Evolutionary conservation across 2,113 vertebrate genomes (phyloP), one percentile per base, ranked within the genome.

Genomic region (Elephantulus edwardii): DNA sequence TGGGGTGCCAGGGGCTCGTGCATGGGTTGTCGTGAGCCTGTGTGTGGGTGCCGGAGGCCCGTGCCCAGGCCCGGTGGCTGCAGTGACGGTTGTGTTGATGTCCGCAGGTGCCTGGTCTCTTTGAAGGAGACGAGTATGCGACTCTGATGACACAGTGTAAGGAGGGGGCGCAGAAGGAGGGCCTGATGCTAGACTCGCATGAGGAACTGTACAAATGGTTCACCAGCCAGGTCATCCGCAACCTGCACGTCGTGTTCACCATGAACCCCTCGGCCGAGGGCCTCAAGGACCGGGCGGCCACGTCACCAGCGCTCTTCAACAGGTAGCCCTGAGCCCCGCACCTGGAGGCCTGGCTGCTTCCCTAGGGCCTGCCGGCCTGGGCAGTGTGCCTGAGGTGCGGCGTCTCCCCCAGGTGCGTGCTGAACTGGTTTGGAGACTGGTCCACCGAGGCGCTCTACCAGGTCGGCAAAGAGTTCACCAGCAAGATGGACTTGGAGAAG

Each of bases 401-500:
- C 6, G 0, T 90, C 74, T 76, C 72, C 66, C 75, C 83, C 95
- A 99, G 99, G 93, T 99, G 99, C 96, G 99, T 99, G 94, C 93
- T 99, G 97, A 99, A 99, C 95, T 99, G 99, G 99, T 99, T 99
- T 97, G 99, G 99, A 78, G 99, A 99, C 96, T 99, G 99, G 99
- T 99, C 99, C 89, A 99, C 99, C 4, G 99, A 99, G 93, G 99
- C 99, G 0, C 97, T 99, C 44, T 99, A 99, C 92, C 99, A 99
- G 93, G 99, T 99, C 56, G 99, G 99, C 91, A 99, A 99, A 96
- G 99, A 99, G 92, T 99, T 99, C 96, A 99, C 99, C 74, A 99
- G 99, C 88, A 99, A 99, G 96, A 99, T 99, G 99, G 99, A 99
- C 97, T 98, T 99, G 95, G 99, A 99, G 96, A 99, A 99, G 96